A percentile compares a stretch with the other conserved stretches of the same genome.
Conservation (phyloP, 2,888 invertebrate species). For the Dynastes grantii region DNA sequence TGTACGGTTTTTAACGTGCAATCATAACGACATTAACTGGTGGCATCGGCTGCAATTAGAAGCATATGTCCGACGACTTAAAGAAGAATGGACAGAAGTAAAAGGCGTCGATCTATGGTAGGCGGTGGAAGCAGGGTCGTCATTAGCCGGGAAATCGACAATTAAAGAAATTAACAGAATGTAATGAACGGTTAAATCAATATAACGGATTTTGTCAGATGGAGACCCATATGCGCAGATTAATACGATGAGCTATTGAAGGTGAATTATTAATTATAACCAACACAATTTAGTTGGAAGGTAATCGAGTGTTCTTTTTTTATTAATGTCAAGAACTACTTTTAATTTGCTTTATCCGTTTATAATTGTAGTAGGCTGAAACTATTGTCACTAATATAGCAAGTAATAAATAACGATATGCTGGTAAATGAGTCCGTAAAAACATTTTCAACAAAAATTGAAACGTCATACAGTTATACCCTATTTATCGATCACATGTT, state of each 20-base stretch:
- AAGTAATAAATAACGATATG: no score
- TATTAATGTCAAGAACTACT: no score
- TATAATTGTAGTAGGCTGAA: no score
- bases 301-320: no score
- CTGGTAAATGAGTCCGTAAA: no score
- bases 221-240: slow-evolving; percentile 1
- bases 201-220: slow-evolving; percentile 27
- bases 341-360: no score
- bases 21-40: slow-evolving; percentile 66
- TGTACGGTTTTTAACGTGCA: slow-evolving; percentile 70
- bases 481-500: no score
- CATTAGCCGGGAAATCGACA: slow-evolving; percentile 65
- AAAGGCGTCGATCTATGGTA: slow-evolving; percentile 38
- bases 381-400: no score
- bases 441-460: no score
- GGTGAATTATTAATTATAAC: no score
- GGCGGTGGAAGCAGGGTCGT: slow-evolving; percentile 58
- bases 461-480: no score
- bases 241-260: background rate
- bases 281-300: no score
- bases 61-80: slow-evolving; percentile 68
- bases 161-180: slow-evolving; percentile 65
- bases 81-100: slow-evolving; percentile 50
- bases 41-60: slow-evolving; percentile 68
- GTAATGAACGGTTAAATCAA: slow-evolving; percentile 8